A percentile compares a stretch with the other conserved stretches of the same genome.
Conservation (phyloP, 2,797 vertebrate genomes). For the Falco berigora region DNA sequence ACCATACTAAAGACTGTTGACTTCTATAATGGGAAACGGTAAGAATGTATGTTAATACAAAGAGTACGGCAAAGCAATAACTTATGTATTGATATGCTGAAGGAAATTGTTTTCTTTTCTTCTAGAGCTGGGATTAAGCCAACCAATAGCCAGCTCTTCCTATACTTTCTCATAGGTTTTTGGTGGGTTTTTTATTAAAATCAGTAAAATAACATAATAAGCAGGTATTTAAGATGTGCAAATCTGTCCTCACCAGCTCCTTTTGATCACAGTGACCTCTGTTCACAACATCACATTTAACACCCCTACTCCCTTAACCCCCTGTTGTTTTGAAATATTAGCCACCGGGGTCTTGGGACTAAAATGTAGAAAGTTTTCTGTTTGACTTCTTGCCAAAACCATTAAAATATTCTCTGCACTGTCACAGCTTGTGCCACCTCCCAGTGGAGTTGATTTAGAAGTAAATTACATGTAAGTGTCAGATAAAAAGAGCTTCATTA, state of each 20-base stretch:
- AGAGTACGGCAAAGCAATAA: background rate
- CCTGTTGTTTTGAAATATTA: slow-evolving; percentile 42
- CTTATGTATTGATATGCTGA: rapidly evolving
- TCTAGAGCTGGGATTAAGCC: background rate
- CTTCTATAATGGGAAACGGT: background rate
- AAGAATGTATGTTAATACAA: background rate
- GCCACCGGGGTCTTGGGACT: background rate
- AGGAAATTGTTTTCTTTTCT: background rate
- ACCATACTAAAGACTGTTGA: background rate
- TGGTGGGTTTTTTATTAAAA: background rate
- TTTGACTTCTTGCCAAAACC: slow-evolving; percentile 62
- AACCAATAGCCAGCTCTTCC: background rate
- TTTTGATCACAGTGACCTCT: slow-evolving; percentile 41
- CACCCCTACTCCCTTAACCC: background rate
- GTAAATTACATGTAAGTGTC: slow-evolving; percentile 66
- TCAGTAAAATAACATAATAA: background rate
- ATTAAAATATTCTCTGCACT: slow-evolving; percentile 58
- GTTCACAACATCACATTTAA: slow-evolving; percentile 4
- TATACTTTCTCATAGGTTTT: background rate
- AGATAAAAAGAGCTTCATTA: slow-evolving; percentile 66
- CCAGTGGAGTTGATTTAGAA: slow-evolving; percentile 53
- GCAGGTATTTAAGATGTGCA: background rate
- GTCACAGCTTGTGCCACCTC: slow-evolving; percentile 62
- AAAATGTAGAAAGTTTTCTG: slow-evolving; percentile 9
- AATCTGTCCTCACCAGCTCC: background rate